Percentiles rank a stretch among this genome's conserved stretches.
Conservation (phyloP, 1,140 invertebrate genomes). For the Drosophila prosaltans region DNA sequence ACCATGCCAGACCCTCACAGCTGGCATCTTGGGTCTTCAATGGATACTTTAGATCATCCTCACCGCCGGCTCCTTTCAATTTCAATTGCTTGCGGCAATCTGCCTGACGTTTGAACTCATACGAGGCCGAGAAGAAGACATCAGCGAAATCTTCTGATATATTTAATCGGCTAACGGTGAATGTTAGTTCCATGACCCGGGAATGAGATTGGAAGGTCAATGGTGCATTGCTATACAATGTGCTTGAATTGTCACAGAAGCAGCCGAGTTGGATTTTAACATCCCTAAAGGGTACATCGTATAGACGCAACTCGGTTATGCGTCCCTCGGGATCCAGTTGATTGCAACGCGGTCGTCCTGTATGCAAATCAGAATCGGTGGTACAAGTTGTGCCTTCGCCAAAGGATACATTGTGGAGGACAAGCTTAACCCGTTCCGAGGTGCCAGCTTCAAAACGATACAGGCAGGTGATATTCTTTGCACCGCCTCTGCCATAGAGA, state of each 20-base stretch:
- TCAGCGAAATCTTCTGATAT: slow-evolving; percentile 89
- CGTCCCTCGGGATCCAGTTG: slow-evolving; percentile 84
- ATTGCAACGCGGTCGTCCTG: slow-evolving; percentile 85
- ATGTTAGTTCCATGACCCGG: slow-evolving; percentile 86
- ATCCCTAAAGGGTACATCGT: slow-evolving; percentile 87
- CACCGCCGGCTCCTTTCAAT: slow-evolving; percentile 86
- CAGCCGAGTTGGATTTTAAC: slow-evolving; percentile 86
- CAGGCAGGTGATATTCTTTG: slow-evolving; percentile 88
- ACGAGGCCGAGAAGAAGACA: slow-evolving; percentile 88
- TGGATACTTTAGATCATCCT: slow-evolving; percentile 86
- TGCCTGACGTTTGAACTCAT: slow-evolving; percentile 87
- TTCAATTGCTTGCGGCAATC: slow-evolving; percentile 87
- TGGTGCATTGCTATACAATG: slow-evolving; percentile 83
- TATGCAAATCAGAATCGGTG: slow-evolving; percentile 89
- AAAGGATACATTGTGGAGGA: slow-evolving; percentile 89
- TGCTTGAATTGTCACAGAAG: slow-evolving; percentile 87
- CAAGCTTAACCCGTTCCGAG: slow-evolving; percentile 86
- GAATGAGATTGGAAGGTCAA: slow-evolving; percentile 87
- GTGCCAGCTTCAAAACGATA: slow-evolving; percentile 89
- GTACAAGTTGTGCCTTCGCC: slow-evolving; percentile 87
- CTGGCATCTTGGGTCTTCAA: slow-evolving; percentile 86
- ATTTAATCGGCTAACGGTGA: slow-evolving; percentile 86
- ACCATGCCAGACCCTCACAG: slow-evolving; percentile 89
- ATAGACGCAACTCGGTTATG: slow-evolving; percentile 85
- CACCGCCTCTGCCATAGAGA: slow-evolving; percentile 90